These are phyloP conservation scores for Ceraclea dissimilis DNA, from an alignment of 2,888 invertebrate genomes.

Conservation along the genomic window DNA sequence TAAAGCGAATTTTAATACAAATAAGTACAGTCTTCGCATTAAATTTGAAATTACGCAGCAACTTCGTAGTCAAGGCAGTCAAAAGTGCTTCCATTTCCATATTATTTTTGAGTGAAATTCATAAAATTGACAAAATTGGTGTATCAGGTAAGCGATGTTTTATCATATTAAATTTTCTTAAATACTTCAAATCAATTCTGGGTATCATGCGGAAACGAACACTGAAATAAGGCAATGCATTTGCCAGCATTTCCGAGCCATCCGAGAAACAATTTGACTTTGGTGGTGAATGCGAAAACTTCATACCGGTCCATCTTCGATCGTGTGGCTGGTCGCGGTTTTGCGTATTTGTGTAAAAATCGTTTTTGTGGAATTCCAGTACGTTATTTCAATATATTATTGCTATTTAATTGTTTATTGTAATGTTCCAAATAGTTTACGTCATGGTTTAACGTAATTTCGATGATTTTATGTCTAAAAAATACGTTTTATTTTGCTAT, in stretches of 20 bases:
- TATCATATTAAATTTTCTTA: too few species aligned
- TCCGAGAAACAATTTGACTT: neutral
- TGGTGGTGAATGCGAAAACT: constrained; percentile 10
- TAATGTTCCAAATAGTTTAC: too few species aligned
- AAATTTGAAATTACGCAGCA: neutral
- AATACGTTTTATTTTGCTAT: neutral
- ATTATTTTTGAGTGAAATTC: neutral
- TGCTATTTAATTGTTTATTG: neutral
- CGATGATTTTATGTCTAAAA: too few species aligned
- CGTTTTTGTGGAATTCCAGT: constrained; percentile 7
- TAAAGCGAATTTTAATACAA: too few species aligned
- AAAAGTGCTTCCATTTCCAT: neutral
- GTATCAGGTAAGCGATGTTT: too few species aligned
- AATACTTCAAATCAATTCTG: too few species aligned
- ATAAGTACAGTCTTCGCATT: too few species aligned
- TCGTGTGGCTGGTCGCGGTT: neutral
- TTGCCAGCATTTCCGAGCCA: too few species aligned
- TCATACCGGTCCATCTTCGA: constrained; percentile 11
- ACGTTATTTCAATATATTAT: neutral
- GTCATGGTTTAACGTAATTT: too few species aligned
- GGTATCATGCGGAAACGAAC: too few species aligned
- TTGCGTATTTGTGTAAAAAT: constrained; percentile 4
- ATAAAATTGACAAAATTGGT: neutral
- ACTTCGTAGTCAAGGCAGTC: neutral
- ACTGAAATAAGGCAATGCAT: too few species aligned